phyloP scores from a whole-genome alignment of 2,888 invertebrate genomes.

The Harpalus rufipes region DNA sequence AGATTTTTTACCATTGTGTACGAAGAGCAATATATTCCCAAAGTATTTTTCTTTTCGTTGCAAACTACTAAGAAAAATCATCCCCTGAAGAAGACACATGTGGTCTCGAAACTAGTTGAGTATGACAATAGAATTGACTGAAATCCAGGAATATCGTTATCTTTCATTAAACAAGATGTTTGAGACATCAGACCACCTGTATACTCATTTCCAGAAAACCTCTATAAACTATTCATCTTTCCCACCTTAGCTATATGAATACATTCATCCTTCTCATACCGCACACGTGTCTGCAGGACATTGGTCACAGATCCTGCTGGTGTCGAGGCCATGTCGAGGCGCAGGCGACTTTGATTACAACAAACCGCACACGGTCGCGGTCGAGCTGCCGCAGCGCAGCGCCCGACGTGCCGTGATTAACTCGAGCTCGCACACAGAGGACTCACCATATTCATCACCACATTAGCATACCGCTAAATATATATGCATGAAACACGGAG shows the following conservation, averaged over 20 bases:
- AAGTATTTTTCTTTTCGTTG: too few species aligned
- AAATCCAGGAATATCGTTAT: too few species aligned
- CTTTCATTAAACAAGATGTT: too few species aligned
- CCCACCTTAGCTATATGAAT: neutral
- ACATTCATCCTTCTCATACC: neutral
- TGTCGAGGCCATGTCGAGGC: neutral
- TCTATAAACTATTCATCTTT: neutral
- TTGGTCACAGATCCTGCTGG: neutral
- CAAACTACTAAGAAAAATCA: too few species aligned
- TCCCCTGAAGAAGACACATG: too few species aligned
- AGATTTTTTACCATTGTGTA: too few species aligned
- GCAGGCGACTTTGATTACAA: constrained; percentile 14
- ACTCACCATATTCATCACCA: constrained; percentile 7
- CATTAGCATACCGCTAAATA: constrained; percentile 16
- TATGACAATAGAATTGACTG: too few species aligned
- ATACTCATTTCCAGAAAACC: neutral
- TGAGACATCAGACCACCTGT: neutral
- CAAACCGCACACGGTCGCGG: constrained; percentile 2
- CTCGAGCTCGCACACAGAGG: neutral
- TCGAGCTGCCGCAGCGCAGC: neutral
- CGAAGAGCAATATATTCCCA: too few species aligned
- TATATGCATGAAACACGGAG: neutral
- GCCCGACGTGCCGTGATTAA: neutral
- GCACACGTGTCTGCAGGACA: neutral
- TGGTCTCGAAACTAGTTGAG: too few species aligned